phyloP scores from a whole-genome alignment of 2,888 invertebrate genomes.

The Brachynemurus nebulosus region DNA sequence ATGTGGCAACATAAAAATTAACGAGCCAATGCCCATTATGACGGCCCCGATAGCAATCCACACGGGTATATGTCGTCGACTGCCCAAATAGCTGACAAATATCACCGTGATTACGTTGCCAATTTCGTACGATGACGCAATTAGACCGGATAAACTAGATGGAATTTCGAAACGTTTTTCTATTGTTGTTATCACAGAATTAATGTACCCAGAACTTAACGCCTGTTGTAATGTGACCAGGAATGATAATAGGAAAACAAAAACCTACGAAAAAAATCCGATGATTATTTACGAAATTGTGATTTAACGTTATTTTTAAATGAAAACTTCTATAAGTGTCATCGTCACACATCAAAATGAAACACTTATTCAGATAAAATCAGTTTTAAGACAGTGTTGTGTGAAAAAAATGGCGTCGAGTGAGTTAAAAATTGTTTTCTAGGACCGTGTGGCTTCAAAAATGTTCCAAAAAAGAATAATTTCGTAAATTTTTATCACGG shows the following conservation, averaged over 20 bases:
- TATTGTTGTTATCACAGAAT: conserved; percentile 92
- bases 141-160: conserved; percentile 81
- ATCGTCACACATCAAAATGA: too few species aligned
- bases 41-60: conserved; percentile 91
- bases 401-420: too few species aligned
- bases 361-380: too few species aligned
- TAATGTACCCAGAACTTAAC: conserved; percentile 81
- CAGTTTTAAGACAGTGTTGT: too few species aligned
- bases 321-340: too few species aligned
- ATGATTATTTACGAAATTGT: too few species aligned
- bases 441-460: too few species aligned
- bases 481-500: neutral
- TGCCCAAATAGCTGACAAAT: conserved; percentile 90
- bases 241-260: conserved; percentile 77
- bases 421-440: too few species aligned
- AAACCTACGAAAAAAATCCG: conserved; percentile 52
- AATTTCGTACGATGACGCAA: conserved; percentile 89
- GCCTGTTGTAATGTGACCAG: conserved; percentile 85
- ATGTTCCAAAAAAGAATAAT: neutral
- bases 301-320: too few species aligned
- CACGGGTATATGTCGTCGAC: conserved; percentile 80
- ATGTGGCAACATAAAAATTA: conserved; percentile 87
- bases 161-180: conserved; percentile 92
- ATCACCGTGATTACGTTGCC: conserved; percentile 92
- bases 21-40: conserved; percentile 85